These are phyloP conservation scores for Nomada ferruginata DNA, from an alignment of 2,888 invertebrate genomes.

Conservation along the genomic window DNA sequence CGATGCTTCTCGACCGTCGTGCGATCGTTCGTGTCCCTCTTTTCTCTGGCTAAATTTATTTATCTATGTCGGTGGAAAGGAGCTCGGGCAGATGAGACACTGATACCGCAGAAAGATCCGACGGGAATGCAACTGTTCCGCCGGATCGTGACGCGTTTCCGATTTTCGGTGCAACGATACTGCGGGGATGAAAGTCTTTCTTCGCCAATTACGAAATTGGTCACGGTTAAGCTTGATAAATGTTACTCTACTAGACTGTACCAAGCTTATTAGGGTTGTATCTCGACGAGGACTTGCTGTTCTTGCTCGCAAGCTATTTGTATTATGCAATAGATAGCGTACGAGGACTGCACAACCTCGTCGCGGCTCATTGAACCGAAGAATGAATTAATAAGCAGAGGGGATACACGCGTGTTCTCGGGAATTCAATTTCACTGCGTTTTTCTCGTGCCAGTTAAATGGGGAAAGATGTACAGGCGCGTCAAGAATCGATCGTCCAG, in stretches of 20 bases:
- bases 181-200: neutral
- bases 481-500: neutral
- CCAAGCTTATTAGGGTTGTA: neutral
- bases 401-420: constrained; percentile 27
- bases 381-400: constrained; percentile 55
- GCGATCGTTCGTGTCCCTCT: constrained; percentile 11
- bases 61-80: constrained; percentile 17
- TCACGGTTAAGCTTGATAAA: neutral
- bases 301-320: constrained; percentile 15
- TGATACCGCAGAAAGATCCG: neutral
- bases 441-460: constrained; percentile 31
- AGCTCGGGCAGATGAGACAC: neutral
- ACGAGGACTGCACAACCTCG: constrained; percentile 20
- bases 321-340: constrained; percentile 45
- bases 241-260: neutral
- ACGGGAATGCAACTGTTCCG: neutral
- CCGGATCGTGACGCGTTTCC: neutral
- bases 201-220: neutral
- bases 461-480: neutral
- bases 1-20: constrained; percentile 37
- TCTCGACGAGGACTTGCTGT: constrained; percentile 5
- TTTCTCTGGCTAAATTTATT: constrained; percentile 50
- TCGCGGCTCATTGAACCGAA: constrained; percentile 60
- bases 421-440: constrained; percentile 49
- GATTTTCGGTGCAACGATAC: neutral